A percentile compares a stretch with the other conserved stretches of the same genome.
These are phyloP conservation scores for Gymnorhina tibicen DNA, from an alignment of 2,113 vertebrate species.

Conservation along the genomic window DNA sequence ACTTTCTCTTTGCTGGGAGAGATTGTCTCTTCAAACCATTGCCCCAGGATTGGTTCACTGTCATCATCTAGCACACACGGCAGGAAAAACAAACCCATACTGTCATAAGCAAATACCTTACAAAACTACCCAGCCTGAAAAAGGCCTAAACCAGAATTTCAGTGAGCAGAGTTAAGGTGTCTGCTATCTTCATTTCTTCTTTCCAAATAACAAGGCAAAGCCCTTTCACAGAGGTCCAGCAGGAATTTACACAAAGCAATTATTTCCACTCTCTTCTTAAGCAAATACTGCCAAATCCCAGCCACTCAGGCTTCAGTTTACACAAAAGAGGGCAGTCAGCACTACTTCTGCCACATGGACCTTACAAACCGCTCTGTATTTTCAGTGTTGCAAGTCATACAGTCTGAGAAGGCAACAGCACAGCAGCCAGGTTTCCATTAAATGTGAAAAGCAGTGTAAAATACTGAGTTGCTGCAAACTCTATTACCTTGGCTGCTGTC, in stretches of 20 bases:
- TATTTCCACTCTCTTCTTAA: neutral
- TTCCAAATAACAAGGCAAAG: neutral
- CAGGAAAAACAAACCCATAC: neutral
- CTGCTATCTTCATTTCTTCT: neutral
- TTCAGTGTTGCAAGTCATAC: neutral
- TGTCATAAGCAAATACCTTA: neutral
- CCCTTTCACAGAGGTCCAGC: neutral
- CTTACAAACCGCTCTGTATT: neutral
- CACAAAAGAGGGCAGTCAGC: neutral
- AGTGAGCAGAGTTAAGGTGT: neutral
- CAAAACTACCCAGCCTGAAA: neutral
- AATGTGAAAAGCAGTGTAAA: neutral
- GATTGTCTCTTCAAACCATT: slow-evolving; percentile 99
- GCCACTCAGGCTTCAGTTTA: neutral
- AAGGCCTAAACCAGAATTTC: neutral
- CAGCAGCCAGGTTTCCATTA: neutral
- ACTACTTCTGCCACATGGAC: neutral
- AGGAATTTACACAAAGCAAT: neutral
- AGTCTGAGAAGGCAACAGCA: neutral
- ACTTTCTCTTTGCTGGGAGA: slow-evolving; percentile 96
- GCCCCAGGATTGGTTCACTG: slow-evolving; percentile 97
- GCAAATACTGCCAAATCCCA: neutral
- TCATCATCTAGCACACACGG: slow-evolving; percentile 84
- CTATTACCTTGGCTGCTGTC: slow-evolving; percentile 95
- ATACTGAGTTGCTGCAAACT: neutral